Conservation (phyloP, 1,140 invertebrate species). For the Homalodisca vitripennis region DNA sequence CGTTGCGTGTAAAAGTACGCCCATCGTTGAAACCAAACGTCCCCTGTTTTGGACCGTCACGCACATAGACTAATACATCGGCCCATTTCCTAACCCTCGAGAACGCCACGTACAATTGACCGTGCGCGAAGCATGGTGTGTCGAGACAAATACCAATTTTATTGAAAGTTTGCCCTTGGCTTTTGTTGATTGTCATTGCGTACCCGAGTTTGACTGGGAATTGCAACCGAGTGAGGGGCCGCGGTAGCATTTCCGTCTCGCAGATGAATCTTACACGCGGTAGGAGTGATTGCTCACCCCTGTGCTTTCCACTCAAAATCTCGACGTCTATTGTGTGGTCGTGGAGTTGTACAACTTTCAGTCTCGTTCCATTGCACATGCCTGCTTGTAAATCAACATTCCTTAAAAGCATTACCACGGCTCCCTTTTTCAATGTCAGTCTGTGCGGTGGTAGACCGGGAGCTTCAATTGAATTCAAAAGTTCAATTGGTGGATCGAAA, state of each 20-base stretch:
- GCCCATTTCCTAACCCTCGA: background rate
- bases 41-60: background rate
- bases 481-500: background rate
- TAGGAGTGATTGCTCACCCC: background rate
- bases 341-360: background rate
- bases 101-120: constrained; percentile 28
- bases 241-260: background rate
- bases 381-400: background rate
- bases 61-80: background rate
- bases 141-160: constrained; percentile 26
- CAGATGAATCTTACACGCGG: background rate
- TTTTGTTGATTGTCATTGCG: constrained; percentile 55
- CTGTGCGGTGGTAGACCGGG: background rate
- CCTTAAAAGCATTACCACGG: background rate
- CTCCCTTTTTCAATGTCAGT: background rate
- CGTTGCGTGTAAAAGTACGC: background rate
- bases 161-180: constrained; percentile 38
- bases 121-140: constrained; percentile 28
- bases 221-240: constrained; percentile 32
- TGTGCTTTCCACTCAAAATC: background rate
- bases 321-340: background rate
- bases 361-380: background rate
- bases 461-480: background rate
- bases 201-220: constrained; percentile 53
- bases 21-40: background rate